Percentiles rank a stretch among this genome's conserved stretches.
phyloP scores from a whole-genome alignment of 2,113 vertebrate species.

The Edolisoma coerulescens region DNA sequence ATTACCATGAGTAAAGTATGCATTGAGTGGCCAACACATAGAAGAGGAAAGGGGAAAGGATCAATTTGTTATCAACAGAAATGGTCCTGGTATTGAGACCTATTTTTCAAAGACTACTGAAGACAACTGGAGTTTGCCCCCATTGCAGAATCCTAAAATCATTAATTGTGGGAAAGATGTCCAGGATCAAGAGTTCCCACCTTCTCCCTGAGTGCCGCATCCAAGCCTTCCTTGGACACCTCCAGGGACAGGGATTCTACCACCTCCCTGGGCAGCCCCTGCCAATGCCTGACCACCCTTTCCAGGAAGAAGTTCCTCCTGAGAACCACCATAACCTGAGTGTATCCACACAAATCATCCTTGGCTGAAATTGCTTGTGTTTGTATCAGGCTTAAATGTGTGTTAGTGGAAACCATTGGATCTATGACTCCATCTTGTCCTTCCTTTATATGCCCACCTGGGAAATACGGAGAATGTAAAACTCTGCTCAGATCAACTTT shows the following conservation, averaged over 20 bases:
- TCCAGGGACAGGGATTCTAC: background rate
- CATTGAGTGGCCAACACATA: background rate
- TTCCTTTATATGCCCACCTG: conserved; percentile 26
- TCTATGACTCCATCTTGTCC: background rate
- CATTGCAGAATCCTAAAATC: background rate
- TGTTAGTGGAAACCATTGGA: background rate
- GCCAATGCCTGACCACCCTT: background rate
- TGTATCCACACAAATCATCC: background rate
- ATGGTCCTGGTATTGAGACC: background rate
- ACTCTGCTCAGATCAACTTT: conserved; percentile 35
- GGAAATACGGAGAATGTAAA: conserved; percentile 52
- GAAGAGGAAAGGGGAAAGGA: background rate
- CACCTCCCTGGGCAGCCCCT: background rate
- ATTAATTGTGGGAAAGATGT: background rate
- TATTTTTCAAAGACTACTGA: background rate
- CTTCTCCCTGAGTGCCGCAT: fast-evolving
- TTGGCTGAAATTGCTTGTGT: background rate
- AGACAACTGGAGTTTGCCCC: background rate
- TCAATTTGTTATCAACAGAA: background rate
- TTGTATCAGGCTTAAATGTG: background rate
- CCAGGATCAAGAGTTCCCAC: background rate
- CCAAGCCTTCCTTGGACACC: background rate
- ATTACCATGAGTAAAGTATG: background rate
- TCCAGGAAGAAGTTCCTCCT: background rate
- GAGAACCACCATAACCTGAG: background rate